Conservation (phyloP, 1,140 invertebrate genomes). For the Trissolcus basalis region DNA sequence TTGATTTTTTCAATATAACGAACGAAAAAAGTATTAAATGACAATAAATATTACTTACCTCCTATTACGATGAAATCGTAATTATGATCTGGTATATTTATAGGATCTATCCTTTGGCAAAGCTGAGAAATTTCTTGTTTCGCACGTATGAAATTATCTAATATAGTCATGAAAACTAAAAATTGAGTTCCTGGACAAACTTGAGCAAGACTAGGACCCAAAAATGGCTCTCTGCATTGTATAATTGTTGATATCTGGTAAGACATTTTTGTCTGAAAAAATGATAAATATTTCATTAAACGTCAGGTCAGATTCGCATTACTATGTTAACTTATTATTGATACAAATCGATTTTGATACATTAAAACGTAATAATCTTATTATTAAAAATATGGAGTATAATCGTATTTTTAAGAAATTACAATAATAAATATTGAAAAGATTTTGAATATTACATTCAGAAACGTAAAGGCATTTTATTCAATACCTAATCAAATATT, state of each 20-base stretch:
- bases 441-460: too few relatives aligned
- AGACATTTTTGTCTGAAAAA: slow-evolving; percentile 67
- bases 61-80: slow-evolving; percentile 80
- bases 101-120: slow-evolving; percentile 73
- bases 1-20: too few relatives aligned
- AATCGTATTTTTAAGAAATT: too few relatives aligned
- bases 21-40: too few relatives aligned
- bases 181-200: slow-evolving; percentile 76
- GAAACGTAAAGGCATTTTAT: too few relatives aligned
- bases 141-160: slow-evolving; percentile 76
- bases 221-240: slow-evolving; percentile 60
- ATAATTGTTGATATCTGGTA: slow-evolving; percentile 57
- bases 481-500: too few relatives aligned
- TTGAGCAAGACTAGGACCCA: slow-evolving; percentile 75
- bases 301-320: too few relatives aligned
- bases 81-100: slow-evolving; percentile 66
- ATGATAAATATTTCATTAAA: not conserved
- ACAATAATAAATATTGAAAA: too few relatives aligned
- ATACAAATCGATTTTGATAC: too few relatives aligned
- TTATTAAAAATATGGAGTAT: too few relatives aligned
- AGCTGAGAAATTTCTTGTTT: slow-evolving; percentile 75
- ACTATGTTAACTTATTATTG: too few relatives aligned
- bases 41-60: slow-evolving; percentile 66
- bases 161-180: slow-evolving; percentile 77
- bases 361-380: too few relatives aligned